These are phyloP conservation scores for Luperina testacea DNA, from an alignment of 2,888 invertebrate species.

Conservation along the genomic window DNA sequence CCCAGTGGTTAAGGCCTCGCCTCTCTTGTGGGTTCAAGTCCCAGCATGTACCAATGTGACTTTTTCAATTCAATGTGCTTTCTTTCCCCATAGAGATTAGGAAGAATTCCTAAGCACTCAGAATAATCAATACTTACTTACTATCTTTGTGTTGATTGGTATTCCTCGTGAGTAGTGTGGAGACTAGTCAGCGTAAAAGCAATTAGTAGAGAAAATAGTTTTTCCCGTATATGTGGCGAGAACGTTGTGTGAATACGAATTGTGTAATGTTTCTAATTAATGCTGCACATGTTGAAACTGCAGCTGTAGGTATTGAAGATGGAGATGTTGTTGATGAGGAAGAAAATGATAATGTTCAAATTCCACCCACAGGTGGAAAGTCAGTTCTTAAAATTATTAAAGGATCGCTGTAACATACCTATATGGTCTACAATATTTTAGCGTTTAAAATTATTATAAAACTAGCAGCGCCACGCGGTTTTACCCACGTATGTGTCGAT, in stretches of 20 bases:
- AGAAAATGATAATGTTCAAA: neutral
- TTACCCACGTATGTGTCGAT: too few species aligned
- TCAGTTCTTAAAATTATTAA: neutral
- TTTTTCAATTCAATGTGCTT: neutral
- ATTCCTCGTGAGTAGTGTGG: slow-evolving; percentile 49
- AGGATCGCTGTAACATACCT: neutral
- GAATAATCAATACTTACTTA: slow-evolving; percentile 49
- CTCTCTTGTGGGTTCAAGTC: neutral
- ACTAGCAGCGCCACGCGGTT: too few species aligned
- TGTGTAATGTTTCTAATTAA: slow-evolving; percentile 19
- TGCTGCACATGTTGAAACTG: slow-evolving; percentile 23
- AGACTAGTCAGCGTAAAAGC: slow-evolving; percentile 57
- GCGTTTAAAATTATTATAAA: neutral
- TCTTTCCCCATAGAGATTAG: neutral
- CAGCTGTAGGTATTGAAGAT: neutral
- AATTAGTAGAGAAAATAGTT: slow-evolving; percentile 60
- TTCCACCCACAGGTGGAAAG: neutral
- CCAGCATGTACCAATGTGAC: neutral
- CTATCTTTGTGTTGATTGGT: slow-evolving; percentile 55
- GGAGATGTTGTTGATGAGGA: neutral
- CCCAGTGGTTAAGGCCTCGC: neutral
- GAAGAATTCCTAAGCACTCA: slow-evolving; percentile 5
- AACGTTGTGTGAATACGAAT: slow-evolving; percentile 29
- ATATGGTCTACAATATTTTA: neutral
- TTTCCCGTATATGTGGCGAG: slow-evolving; percentile 45